Percentiles rank a stretch among this genome's conserved stretches.
Conservation (phyloP, 2,888 invertebrate genomes). For the Pristionchus japonicus region DNA sequence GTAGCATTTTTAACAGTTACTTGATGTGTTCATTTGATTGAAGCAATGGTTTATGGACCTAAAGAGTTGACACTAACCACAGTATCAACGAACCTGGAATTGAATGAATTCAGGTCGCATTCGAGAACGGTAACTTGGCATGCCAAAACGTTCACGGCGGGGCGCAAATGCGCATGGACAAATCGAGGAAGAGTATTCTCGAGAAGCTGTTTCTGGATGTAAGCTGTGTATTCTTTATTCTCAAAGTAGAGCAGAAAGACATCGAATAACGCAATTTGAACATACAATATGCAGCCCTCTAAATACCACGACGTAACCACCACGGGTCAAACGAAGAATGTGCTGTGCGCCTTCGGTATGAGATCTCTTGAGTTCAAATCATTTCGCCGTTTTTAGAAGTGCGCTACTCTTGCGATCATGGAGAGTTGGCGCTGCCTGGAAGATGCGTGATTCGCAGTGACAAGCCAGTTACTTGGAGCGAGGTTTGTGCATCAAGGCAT, state of each 20-base stretch:
- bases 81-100: too few species aligned
- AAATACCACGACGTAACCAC: background rate
- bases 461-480: background rate
- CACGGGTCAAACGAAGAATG: background rate
- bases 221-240: background rate
- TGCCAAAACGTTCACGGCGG: background rate
- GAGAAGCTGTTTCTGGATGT: background rate
- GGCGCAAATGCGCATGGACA: background rate
- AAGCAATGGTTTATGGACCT: too few species aligned
- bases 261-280: background rate
- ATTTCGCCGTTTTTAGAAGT: background rate
- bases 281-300: background rate
- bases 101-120: background rate
- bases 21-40: too few species aligned
- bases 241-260: too few species aligned
- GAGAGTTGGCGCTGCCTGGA: background rate
- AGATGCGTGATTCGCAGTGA: background rate
- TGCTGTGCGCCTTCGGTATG: background rate
- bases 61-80: too few species aligned
- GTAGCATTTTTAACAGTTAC: too few species aligned
- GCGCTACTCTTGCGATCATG: background rate
- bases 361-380: background rate
- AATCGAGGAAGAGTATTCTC: background rate
- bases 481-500: background rate
- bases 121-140: background rate